phyloP scores from a whole-genome alignment of 2,797 vertebrate species.

The Scolopax bukidnonensis region DNA sequence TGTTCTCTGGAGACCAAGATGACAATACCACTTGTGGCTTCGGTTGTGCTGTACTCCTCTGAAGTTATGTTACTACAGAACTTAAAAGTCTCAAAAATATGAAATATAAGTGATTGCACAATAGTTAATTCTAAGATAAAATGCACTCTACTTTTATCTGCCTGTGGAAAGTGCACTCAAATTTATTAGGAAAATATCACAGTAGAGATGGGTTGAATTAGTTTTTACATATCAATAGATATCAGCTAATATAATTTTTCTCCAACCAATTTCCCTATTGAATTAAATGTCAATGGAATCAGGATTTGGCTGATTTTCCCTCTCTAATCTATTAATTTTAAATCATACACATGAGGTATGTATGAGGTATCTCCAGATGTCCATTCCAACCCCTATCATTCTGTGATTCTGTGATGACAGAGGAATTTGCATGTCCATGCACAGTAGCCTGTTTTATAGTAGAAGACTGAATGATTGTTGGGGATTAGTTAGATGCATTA shows the following conservation, averaged over 20 bases:
- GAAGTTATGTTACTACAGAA: neutral
- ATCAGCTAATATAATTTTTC: conserved; percentile 49
- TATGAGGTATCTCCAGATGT: too few species aligned
- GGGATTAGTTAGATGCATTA: conserved; percentile 46
- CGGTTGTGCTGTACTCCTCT: neutral
- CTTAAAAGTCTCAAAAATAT: conserved; percentile 2
- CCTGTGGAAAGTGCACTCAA: conserved; percentile 9
- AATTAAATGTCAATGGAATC: conserved; percentile 48
- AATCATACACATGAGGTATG: neutral
- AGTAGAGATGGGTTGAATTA: conserved; percentile 60
- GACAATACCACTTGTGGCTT: neutral
- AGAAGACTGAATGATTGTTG: conserved; percentile 14
- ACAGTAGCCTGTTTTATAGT: neutral
- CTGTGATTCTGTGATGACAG: neutral
- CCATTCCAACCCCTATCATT: too few species aligned
- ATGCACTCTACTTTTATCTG: conserved; percentile 57
- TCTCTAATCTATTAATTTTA: conserved; percentile 43
- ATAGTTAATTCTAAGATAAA: conserved; percentile 7
- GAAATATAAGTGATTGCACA: conserved; percentile 7
- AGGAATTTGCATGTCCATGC: conserved; percentile 47
- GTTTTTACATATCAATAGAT: conserved; percentile 62
- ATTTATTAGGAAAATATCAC: conserved; percentile 63
- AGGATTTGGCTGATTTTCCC: conserved; percentile 36
- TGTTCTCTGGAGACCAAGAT: neutral
- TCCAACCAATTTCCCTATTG: conserved; percentile 37